phyloP scores from a whole-genome alignment of 2,797 vertebrate species.

The Bryconaethiops microstoma region DNA sequence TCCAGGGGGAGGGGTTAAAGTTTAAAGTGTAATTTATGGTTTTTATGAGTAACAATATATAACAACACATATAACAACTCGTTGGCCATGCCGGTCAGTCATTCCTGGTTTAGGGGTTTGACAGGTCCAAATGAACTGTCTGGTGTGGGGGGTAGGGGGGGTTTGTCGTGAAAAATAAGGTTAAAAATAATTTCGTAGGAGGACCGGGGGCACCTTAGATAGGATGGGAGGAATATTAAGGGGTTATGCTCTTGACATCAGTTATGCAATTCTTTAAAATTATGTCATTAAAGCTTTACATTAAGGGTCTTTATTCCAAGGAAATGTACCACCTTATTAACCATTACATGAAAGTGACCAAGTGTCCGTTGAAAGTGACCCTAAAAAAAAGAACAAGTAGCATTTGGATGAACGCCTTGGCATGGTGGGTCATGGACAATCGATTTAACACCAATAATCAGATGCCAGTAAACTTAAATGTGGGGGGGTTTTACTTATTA shows the following conservation, averaged over 20 bases:
- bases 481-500: neutral
- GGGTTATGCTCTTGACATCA: constrained; percentile 40
- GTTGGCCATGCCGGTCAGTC: neutral
- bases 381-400: constrained; percentile 28
- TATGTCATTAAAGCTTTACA: constrained; percentile 19
- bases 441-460: constrained; percentile 45
- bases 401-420: constrained; percentile 41
- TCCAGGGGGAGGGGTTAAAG: too few species aligned
- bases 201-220: neutral
- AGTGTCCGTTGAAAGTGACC: constrained; percentile 28
- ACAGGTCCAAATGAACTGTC: constrained; percentile 10
- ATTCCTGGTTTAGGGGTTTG: constrained; percentile 61
- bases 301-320: neutral
- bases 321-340: constrained; percentile 30
- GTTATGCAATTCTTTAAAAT: neutral
- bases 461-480: constrained; percentile 18
- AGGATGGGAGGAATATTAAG: accelerated
- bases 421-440: constrained; percentile 31
- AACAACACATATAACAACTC: neutral
- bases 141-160: constrained; percentile 56
- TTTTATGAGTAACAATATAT: neutral
- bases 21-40: too few species aligned
- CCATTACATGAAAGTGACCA: neutral
- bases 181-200: too few species aligned
- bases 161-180: constrained; percentile 19